Conservation (phyloP, 2,888 invertebrate species). For the Cerastis rubricosa region DNA sequence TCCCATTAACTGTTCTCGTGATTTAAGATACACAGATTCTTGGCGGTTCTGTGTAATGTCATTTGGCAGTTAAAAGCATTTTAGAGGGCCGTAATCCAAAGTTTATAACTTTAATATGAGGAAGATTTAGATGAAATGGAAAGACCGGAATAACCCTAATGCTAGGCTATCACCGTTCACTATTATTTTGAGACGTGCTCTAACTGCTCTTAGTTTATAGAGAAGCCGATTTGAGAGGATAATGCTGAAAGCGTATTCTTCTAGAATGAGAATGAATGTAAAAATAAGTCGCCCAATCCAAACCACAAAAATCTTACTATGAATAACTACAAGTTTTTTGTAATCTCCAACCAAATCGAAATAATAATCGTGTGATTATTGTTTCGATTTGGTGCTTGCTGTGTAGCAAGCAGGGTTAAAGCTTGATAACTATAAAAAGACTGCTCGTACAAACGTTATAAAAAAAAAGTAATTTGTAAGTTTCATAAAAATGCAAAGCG, state of each 20-base stretch:
- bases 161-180: slow-evolving; percentile 9
- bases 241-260: background rate
- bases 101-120: slow-evolving; percentile 31
- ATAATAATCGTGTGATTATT: background rate
- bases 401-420: background rate
- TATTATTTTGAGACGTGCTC: slow-evolving; percentile 32
- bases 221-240: background rate
- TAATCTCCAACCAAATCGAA: background rate
- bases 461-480: background rate
- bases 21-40: slow-evolving; percentile 45
- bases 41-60: slow-evolving; percentile 32
- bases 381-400: too few species aligned
- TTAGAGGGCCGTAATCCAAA: slow-evolving; percentile 21
- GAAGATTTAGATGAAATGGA: slow-evolving; percentile 19
- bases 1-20: slow-evolving; percentile 43
- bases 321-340: too few species aligned
- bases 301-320: background rate
- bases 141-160: slow-evolving; percentile 21
- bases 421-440: background rate
- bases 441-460: background rate
- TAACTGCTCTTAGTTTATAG: background rate
- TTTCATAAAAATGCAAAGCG: slow-evolving; percentile 9
- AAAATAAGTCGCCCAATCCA: background rate
- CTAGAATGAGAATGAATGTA: slow-evolving; percentile 18
- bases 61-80: slow-evolving; percentile 31